A percentile compares a stretch with the other conserved stretches of the same genome.
phyloP scores from a whole-genome alignment of 2,797 vertebrate genomes.

The Taenioides sp. region DNA sequence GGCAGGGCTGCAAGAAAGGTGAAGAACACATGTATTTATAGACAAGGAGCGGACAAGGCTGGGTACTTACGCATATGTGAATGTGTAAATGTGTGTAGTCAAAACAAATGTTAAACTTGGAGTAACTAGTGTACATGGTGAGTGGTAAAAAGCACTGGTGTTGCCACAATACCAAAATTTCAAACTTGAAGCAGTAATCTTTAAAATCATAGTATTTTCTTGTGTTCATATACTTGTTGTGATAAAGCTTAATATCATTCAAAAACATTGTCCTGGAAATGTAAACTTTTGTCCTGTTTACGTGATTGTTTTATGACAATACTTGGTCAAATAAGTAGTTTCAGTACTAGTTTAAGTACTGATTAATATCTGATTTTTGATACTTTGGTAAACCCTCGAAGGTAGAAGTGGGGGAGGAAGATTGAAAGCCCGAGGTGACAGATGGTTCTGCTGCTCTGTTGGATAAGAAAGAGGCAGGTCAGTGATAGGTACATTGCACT shows the following conservation, averaged over 20 bases:
- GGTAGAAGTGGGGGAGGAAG: background rate
- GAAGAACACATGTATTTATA: constrained; percentile 21
- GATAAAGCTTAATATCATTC: too few species aligned
- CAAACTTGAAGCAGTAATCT: too few species aligned
- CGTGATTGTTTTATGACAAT: too few species aligned
- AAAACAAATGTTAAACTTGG: background rate
- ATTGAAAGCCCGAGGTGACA: background rate
- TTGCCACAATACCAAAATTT: too few species aligned
- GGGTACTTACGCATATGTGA: background rate
- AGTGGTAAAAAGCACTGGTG: background rate
- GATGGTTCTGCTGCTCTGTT: background rate
- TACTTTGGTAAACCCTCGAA: background rate
- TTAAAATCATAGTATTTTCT: too few species aligned
- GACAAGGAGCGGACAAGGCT: constrained; percentile 8
- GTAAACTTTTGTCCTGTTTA: too few species aligned
- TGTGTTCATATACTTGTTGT: too few species aligned
- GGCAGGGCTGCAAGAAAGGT: constrained; percentile 12
- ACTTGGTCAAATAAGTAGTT: too few species aligned
- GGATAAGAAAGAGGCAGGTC: background rate
- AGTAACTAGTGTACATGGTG: background rate
- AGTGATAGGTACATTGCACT: too few species aligned
- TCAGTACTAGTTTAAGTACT: too few species aligned
- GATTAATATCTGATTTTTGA: too few species aligned
- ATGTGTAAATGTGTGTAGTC: background rate
- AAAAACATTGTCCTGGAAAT: too few species aligned